phyloP scores from a whole-genome alignment of 2,113 vertebrate genomes.

The Sebastes fasciatus region DNA sequence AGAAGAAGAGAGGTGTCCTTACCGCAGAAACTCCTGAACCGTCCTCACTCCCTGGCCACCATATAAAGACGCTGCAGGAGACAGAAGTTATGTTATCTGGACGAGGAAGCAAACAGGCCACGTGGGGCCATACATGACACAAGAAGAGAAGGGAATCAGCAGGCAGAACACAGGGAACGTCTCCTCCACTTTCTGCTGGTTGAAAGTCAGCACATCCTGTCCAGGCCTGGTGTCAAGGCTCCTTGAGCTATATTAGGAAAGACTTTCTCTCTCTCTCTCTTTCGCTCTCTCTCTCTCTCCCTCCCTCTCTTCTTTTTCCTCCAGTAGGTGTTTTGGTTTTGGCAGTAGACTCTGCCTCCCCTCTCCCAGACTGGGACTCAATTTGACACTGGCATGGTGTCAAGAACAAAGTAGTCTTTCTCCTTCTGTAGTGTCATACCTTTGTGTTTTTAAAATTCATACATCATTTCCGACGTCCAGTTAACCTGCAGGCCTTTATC shows the following conservation, averaged over 20 bases:
- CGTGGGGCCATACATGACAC: background rate
- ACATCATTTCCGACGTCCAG: background rate
- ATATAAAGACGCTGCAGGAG: slow-evolving; percentile 77
- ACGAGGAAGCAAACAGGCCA: background rate
- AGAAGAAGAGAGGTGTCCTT: slow-evolving; percentile 57
- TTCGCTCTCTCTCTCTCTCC: background rate
- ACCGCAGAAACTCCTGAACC: slow-evolving; percentile 84
- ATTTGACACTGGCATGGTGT: slow-evolving; percentile 64
- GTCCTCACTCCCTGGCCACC: slow-evolving; percentile 77
- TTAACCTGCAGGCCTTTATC: background rate
- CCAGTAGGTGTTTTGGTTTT: slow-evolving; percentile 47
- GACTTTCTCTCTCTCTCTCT: slow-evolving; percentile 35
- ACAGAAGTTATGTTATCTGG: slow-evolving; percentile 44
- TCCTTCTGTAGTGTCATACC: background rate
- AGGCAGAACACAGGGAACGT: slow-evolving; percentile 8
- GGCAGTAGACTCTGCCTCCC: slow-evolving; percentile 40
- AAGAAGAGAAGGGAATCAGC: background rate
- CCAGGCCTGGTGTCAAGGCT: slow-evolving; percentile 19
- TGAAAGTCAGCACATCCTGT: slow-evolving; percentile 44
- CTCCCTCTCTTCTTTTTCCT: background rate
- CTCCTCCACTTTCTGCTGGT: background rate
- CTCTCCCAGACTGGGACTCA: slow-evolving; percentile 36
- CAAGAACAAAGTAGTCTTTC: slow-evolving; percentile 50
- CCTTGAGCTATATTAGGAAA: slow-evolving; percentile 76
- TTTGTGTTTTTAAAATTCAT: background rate